phyloP scores from a whole-genome alignment of 2,113 vertebrate species.

The Pomatostomus ruficeps region DNA sequence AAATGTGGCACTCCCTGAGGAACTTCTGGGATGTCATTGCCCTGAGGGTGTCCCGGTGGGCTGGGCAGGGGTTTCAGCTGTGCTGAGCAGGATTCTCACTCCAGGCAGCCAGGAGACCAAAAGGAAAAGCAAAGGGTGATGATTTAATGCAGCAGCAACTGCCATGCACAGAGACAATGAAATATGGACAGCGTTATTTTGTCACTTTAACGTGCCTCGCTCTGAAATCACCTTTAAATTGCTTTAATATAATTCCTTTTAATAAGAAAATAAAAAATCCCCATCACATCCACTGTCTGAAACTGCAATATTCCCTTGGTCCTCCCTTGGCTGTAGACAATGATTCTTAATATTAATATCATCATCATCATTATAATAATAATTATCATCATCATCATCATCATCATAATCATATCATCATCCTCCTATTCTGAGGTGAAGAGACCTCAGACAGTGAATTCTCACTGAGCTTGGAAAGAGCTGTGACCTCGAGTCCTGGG shows the following conservation, averaged over 20 bases:
- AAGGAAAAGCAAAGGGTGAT: not conserved
- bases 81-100: not conserved
- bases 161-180: not conserved
- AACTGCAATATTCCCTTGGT: not conserved
- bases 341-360: not conserved
- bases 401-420: not conserved
- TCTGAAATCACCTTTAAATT: not conserved
- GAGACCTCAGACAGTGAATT: not conserved
- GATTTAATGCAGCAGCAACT: not conserved
- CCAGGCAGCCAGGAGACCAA: not conserved
- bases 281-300: not conserved
- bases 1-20: not conserved
- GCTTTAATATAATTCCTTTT: not conserved
- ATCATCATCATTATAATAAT: too few species aligned
- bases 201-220: not conserved
- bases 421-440: not conserved
- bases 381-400: not conserved
- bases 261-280: not conserved
- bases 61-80: not conserved
- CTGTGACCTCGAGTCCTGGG: not conserved
- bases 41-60: not conserved
- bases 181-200: fast-evolving
- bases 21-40: not conserved
- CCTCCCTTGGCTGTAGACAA: not conserved
- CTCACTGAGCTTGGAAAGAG: not conserved